These are phyloP conservation scores for Pipistrellus kuhlii DNA, from an alignment of 2,797 vertebrate genomes.

Conservation along the genomic window DNA sequence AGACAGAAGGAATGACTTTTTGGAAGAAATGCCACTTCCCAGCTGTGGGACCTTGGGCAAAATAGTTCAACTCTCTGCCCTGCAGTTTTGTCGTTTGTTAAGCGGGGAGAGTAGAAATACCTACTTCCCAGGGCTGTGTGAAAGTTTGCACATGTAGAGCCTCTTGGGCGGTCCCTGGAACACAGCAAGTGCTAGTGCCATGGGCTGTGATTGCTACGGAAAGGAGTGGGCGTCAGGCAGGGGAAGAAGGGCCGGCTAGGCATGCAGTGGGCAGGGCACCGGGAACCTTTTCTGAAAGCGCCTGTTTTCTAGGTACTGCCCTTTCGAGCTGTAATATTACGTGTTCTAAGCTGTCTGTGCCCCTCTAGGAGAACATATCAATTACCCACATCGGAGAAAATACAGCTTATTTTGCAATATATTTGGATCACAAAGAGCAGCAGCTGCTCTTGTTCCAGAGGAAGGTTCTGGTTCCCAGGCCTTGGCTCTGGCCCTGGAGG, in stretches of 20 bases:
- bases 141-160: not conserved
- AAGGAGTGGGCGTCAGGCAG: not conserved
- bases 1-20: not conserved
- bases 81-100: not conserved
- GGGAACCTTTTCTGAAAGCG: not conserved
- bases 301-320: not conserved
- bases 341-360: not conserved
- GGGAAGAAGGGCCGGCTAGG: not conserved
- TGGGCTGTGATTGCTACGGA: not conserved
- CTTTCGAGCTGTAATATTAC: not conserved
- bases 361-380: not conserved
- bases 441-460: not conserved
- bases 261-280: not conserved
- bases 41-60: not conserved
- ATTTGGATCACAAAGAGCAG: not conserved
- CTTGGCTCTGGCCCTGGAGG: not conserved
- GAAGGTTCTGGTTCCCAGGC: slow-evolving; percentile 30
- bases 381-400: not conserved
- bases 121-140: not conserved
- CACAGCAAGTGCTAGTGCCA: not conserved
- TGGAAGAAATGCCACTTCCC: slow-evolving; percentile 4
- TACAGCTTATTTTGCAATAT: no score
- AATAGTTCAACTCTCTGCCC: not conserved
- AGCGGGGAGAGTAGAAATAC: not conserved
- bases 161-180: not conserved